Evolutionary conservation across 2,113 vertebrate species (phyloP).

Genomic region (Mormoops blainvillei): DNA sequence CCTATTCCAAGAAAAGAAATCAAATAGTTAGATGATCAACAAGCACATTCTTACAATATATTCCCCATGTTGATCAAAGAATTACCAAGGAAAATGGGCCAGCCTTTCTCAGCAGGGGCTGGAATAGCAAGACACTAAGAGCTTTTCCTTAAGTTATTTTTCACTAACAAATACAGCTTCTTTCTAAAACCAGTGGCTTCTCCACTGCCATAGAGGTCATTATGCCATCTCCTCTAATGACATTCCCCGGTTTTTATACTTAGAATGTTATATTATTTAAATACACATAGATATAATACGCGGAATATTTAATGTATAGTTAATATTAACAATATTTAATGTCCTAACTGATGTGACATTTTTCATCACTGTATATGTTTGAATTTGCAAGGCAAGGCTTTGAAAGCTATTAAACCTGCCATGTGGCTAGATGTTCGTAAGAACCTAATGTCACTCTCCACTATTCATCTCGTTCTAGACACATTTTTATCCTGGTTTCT

Average conservation of each 20-base stretch:
- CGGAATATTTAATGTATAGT: not conserved
- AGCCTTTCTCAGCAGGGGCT: not conserved
- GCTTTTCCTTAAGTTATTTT: not conserved
- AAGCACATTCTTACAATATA: not conserved
- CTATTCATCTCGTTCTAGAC: not conserved
- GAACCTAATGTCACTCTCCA: not conserved
- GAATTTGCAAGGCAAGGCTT: not conserved
- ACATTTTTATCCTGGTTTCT: not conserved
- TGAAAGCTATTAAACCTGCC: not conserved
- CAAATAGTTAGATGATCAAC: conserved; percentile 38
- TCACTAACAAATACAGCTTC: not conserved
- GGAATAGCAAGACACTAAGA: not conserved
- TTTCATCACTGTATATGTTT: conserved; percentile 3
- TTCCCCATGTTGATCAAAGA: not conserved
- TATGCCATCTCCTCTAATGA: not conserved
- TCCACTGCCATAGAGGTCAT: not conserved
- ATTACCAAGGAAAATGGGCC: not conserved
- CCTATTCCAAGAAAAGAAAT: conserved; percentile 72
- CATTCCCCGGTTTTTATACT: not conserved
- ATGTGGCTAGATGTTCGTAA: not conserved
- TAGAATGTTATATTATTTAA: not conserved
- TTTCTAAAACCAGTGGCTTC: conserved; percentile 1
- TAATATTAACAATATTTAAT: conserved; percentile 1
- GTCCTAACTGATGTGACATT: not conserved
- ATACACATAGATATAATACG: not conserved